Percentiles rank a stretch among this genome's conserved stretches.
phyloP scores from a whole-genome alignment of 2,797 vertebrate species.

The Leucoraja ocellata region DNA sequence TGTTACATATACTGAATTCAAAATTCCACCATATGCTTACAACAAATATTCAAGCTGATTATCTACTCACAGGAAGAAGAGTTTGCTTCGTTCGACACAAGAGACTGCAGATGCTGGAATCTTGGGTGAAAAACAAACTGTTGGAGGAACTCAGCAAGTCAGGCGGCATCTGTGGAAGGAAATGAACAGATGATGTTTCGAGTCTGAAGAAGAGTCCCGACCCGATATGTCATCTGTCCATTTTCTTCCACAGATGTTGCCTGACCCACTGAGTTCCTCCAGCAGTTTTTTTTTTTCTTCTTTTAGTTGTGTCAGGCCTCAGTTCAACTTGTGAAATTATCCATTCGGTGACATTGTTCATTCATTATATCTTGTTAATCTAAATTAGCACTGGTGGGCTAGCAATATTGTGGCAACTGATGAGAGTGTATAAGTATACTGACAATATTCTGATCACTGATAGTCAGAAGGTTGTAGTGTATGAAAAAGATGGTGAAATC shows the following conservation, averaged over 20 bases:
- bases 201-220: too few relatives aligned
- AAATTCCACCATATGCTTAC: not conserved
- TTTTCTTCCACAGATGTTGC: too few relatives aligned
- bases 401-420: not conserved
- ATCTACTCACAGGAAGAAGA: not conserved
- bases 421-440: not conserved
- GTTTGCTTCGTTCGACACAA: too few relatives aligned
- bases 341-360: not conserved
- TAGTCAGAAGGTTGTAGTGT: not conserved
- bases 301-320: not conserved
- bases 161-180: too few relatives aligned
- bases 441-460: not conserved
- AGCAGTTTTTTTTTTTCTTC: not conserved
- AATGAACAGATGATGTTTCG: too few relatives aligned
- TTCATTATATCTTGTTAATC: not conserved
- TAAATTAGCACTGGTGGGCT: not conserved
- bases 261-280: too few relatives aligned
- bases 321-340: not conserved
- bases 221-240: too few relatives aligned
- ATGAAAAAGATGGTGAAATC: not conserved
- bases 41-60: not conserved
- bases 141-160: too few relatives aligned
- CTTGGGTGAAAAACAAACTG: too few relatives aligned
- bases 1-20: not conserved
- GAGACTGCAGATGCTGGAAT: too few relatives aligned